These are phyloP conservation scores for Macrotus californicus DNA, from an alignment of 2,113 vertebrate species.

Conservation along the genomic window DNA sequence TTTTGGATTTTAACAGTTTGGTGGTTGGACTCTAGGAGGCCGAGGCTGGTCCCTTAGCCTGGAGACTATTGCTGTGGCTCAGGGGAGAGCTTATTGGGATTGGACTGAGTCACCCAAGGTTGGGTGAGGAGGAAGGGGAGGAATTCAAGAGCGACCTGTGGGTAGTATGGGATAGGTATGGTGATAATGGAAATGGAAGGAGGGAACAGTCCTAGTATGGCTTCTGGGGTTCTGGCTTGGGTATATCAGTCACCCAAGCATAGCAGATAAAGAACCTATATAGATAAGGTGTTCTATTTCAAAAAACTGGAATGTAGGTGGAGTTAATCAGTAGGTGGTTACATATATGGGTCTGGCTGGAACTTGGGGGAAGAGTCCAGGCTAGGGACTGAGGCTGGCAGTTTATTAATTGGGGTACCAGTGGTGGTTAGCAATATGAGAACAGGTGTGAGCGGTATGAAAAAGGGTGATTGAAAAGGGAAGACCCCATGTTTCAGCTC, in stretches of 20 bases:
- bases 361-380: background rate
- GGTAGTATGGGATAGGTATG: background rate
- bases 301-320: background rate
- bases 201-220: background rate
- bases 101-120: background rate
- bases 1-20: background rate
- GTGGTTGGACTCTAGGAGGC: background rate
- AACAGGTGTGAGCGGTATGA: accelerated
- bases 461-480: too few species aligned
- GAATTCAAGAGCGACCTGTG: background rate
- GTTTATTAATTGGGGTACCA: background rate
- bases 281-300: background rate
- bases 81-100: background rate
- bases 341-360: background rate
- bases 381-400: background rate
- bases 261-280: background rate
- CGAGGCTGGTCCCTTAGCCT: background rate
- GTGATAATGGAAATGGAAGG: background rate
- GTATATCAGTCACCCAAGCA: background rate
- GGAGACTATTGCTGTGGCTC: background rate
- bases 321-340: background rate
- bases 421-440: background rate
- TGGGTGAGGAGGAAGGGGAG: background rate
- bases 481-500: accelerated
- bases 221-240: background rate